A percentile compares a stretch with the other conserved stretches of the same genome.
Conservation (phyloP, 2,113 vertebrate genomes). For the Oriolus oriolus region DNA sequence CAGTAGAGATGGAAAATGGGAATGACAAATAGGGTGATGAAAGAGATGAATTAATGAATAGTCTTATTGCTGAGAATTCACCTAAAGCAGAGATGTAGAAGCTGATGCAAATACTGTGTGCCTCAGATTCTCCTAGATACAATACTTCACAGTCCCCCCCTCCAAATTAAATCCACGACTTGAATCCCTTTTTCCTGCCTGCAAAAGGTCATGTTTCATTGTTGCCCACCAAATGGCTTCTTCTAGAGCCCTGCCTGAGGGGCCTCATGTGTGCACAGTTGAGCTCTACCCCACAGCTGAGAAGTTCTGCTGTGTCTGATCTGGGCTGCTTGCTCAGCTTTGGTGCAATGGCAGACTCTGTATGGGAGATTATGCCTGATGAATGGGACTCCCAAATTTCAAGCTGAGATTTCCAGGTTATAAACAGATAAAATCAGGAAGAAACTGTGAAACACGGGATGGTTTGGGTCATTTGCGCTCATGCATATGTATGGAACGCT, state of each 20-base stretch:
- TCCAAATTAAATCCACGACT: background rate
- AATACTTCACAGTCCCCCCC: background rate
- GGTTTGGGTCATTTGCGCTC: background rate
- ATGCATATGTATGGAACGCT: background rate
- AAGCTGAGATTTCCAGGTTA: background rate
- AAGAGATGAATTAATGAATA: background rate
- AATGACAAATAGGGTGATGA: background rate
- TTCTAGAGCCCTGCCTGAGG: background rate
- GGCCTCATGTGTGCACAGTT: background rate
- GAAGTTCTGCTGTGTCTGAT: background rate
- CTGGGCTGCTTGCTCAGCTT: background rate
- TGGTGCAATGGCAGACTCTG: background rate
- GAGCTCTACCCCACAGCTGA: background rate
- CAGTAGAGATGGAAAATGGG: background rate
- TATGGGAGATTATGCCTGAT: background rate
- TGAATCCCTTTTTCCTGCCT: background rate
- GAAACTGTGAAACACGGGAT: background rate
- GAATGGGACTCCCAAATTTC: background rate
- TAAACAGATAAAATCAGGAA: background rate
- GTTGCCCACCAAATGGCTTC: background rate
- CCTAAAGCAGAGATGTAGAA: background rate
- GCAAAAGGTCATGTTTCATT: background rate
- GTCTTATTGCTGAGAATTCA: background rate
- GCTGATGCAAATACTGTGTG: background rate
- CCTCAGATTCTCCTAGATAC: background rate